Evolutionary conservation across 1,140 invertebrate species (phyloP).

Genomic region (Leucophenga varia): DNA sequence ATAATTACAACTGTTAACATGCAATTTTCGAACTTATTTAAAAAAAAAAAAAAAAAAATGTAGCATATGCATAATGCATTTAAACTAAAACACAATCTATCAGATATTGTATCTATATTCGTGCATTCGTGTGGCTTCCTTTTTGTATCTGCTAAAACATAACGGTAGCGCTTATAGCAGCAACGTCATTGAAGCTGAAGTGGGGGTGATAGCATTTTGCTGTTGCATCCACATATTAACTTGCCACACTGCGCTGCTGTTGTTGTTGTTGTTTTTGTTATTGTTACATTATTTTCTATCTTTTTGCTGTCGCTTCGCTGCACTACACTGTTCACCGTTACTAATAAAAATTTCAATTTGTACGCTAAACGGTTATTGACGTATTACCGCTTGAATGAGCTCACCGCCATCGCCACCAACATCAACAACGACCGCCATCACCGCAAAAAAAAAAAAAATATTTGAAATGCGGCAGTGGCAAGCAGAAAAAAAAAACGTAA

Average conservation of each 20-base stretch:
- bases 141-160: slow-evolving; percentile 22
- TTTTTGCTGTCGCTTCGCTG: slow-evolving; percentile 8
- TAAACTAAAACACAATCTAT: too few species aligned
- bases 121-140: slow-evolving; percentile 44
- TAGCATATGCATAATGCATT: too few species aligned
- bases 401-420: background rate
- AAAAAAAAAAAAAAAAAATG: too few species aligned
- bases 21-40: too few species aligned
- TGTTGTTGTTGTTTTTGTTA: slow-evolving; percentile 9
- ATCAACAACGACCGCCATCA: slow-evolving; percentile 1
- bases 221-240: slow-evolving; percentile 13
- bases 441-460: slow-evolving; percentile 8
- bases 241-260: slow-evolving; percentile 9
- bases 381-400: slow-evolving; percentile 41
- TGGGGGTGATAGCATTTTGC: slow-evolving; percentile 19
- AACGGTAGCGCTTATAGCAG: too few species aligned
- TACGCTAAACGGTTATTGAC: slow-evolving; percentile 53
- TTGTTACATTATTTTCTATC: too few species aligned
- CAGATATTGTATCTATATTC: too few species aligned
- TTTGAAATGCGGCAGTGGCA: background rate
- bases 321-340: too few species aligned
- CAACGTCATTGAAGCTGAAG: slow-evolving; percentile 3
- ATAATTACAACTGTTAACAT: too few species aligned
- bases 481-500: slow-evolving; percentile 23
- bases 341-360: slow-evolving; percentile 54